Conservation (phyloP, 2,113 vertebrate species). For the Channa maculata region DNA sequence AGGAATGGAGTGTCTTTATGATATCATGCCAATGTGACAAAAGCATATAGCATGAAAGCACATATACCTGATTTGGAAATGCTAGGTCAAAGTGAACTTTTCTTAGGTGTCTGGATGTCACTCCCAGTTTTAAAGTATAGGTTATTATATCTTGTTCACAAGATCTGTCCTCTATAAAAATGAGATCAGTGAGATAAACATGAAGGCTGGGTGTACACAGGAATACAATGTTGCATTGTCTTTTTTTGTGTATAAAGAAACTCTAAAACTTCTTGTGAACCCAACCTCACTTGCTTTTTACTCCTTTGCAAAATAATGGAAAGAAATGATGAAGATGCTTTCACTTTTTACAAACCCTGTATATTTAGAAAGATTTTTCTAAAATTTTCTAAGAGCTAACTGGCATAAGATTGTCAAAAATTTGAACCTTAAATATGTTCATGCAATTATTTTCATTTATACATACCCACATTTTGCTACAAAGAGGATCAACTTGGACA, state of each 20-base stretch:
- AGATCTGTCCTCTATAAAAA: not conserved
- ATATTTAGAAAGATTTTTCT: no score
- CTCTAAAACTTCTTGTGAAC: not conserved
- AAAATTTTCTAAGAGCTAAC: no score
- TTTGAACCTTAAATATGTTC: slow-evolving; percentile 2
- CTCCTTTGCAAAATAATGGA: no score
- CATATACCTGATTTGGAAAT: no score
- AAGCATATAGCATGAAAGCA: no score
- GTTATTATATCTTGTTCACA: not conserved
- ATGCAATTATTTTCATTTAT: not conserved
- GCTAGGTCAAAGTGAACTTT: not conserved
- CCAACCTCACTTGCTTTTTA: not conserved
- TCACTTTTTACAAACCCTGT: no score
- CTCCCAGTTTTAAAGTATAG: no score
- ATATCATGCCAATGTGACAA: no score
- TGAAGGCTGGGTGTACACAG: not conserved
- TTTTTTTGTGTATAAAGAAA: slow-evolving; percentile 2
- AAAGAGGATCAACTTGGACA: not conserved
- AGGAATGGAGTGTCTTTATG: not conserved
- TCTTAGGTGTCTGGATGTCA: no score
- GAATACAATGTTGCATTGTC: not conserved
- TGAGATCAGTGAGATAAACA: not conserved
- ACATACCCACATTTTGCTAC: not conserved
- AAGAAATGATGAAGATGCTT: no score
- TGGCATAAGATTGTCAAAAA: not conserved